These are phyloP conservation scores for Gonocerus acuteangulatus DNA, from an alignment of 2,888 invertebrate species.

Conservation along the genomic window DNA sequence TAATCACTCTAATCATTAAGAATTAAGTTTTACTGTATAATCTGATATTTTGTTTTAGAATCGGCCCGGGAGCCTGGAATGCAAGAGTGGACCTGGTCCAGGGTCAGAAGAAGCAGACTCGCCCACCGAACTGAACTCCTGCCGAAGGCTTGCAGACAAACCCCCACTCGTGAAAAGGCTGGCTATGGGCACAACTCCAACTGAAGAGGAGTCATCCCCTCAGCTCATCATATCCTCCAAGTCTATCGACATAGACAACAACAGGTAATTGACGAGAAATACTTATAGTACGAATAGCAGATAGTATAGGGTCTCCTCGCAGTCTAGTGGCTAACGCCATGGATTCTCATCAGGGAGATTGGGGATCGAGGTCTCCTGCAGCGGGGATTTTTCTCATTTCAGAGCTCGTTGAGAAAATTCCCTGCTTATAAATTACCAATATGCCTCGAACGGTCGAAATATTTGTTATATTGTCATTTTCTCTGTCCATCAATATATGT, in stretches of 20 bases:
- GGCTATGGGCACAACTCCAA: slow-evolving; percentile 53
- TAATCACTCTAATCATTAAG: no score
- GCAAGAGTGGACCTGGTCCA: slow-evolving; percentile 42
- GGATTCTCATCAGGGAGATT: no score
- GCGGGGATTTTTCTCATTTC: no score
- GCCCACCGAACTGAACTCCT: slow-evolving; percentile 78
- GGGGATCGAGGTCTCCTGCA: no score
- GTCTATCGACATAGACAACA: slow-evolving; percentile 55
- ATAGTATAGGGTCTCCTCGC: not conserved
- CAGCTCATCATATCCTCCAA: slow-evolving; percentile 44
- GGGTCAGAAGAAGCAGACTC: slow-evolving; percentile 77
- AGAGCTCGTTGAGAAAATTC: no score
- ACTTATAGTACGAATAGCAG: slow-evolving; percentile 30
- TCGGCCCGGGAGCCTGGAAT: slow-evolving; percentile 44
- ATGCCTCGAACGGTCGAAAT: no score
- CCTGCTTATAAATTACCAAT: no score
- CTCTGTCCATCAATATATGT: no score
- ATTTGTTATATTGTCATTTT: no score
- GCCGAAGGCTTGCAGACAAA: slow-evolving; percentile 70
- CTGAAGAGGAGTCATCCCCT: slow-evolving; percentile 31
- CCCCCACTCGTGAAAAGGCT: slow-evolving; percentile 65
- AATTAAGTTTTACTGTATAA: no score
- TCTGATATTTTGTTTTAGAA: slow-evolving; percentile 9
- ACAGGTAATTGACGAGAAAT: no score
- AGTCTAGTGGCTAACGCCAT: no score